phyloP scores from a whole-genome alignment of 2,888 invertebrate species.

The Megastigmus dorsalis region DNA sequence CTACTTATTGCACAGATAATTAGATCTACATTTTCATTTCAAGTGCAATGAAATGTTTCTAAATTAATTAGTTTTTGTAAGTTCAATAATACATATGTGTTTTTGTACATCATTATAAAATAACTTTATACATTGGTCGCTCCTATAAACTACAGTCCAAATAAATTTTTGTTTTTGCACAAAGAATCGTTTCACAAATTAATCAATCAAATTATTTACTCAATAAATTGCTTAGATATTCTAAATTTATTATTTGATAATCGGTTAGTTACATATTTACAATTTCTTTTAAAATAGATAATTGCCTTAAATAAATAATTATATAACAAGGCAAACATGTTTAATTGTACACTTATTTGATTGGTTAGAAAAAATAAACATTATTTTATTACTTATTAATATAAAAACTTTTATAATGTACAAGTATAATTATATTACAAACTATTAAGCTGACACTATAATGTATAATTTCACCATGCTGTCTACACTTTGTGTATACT shows the following conservation, averaged over 20 bases:
- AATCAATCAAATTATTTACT: no score
- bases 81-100: no score
- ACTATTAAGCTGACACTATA: constrained; percentile 38
- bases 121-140: no score
- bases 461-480: neutral
- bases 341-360: constrained; percentile 29
- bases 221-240: no score
- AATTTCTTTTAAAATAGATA: no score
- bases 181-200: no score
- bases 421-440: constrained; percentile 51
- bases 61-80: no score
- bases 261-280: no score
- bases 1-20: constrained; percentile 63
- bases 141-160: no score
- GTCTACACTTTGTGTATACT: neutral
- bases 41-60: constrained; percentile 12
- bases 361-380: constrained; percentile 60
- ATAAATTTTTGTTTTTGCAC: no score
- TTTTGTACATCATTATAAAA: no score
- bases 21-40: constrained; percentile 35
- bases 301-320: neutral
- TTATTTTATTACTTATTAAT: constrained; percentile 60
- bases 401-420: constrained; percentile 61
- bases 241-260: no score
- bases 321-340: neutral